These are phyloP conservation scores for Cephonodes hylas DNA, from an alignment of 2,888 invertebrate genomes.

Conservation along the genomic window DNA sequence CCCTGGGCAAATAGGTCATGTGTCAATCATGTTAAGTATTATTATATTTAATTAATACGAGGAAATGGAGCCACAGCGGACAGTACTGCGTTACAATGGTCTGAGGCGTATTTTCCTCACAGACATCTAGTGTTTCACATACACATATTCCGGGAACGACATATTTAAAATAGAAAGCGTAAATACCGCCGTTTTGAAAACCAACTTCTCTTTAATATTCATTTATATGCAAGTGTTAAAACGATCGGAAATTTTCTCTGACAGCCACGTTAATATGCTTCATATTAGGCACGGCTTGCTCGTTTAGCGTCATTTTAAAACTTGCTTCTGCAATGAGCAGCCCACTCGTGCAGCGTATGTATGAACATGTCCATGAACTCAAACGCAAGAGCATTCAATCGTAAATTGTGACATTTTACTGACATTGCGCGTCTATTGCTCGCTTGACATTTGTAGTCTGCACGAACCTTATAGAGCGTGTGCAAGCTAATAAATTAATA, in stretches of 20 bases:
- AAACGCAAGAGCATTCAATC: slow-evolving; percentile 54
- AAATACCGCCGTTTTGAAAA: background rate
- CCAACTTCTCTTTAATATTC: background rate
- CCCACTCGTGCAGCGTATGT: slow-evolving; percentile 12
- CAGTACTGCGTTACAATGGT: background rate
- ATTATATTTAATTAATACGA: background rate
- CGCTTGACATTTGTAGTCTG: slow-evolving; percentile 56
- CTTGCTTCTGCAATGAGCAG: slow-evolving; percentile 13
- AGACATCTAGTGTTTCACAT: background rate
- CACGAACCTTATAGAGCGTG: slow-evolving; percentile 52
- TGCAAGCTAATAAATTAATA: slow-evolving; percentile 42
- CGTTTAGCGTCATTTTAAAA: slow-evolving; percentile 31
- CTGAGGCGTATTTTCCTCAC: background rate
- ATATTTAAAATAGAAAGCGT: background rate
- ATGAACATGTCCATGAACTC: slow-evolving; percentile 56
- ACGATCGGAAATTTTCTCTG: background rate
- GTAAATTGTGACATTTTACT: slow-evolving; percentile 73
- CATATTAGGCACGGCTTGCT: slow-evolving; percentile 13
- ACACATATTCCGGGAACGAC: background rate
- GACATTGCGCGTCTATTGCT: slow-evolving; percentile 61
- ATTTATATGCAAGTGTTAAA: slow-evolving; percentile 5
- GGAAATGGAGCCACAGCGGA: background rate
- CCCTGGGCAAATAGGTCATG: background rate
- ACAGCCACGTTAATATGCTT: slow-evolving; percentile 12
- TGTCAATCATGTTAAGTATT: background rate